Conservation (phyloP, 2,888 invertebrate genomes). For the Agrotis clavis region DNA sequence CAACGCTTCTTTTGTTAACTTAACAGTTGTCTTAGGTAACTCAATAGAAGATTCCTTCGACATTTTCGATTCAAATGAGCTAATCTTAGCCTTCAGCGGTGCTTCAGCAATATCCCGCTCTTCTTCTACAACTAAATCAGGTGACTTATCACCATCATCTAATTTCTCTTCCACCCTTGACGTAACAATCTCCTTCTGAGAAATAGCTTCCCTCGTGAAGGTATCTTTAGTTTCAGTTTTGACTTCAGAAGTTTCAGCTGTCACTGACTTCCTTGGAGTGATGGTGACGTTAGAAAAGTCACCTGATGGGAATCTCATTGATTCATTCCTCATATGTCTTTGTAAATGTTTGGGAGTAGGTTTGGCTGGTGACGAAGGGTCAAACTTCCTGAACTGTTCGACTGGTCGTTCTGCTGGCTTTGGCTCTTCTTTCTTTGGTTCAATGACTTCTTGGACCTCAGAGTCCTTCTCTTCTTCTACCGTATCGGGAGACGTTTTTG, state of each 20-base stretch:
- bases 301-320: constrained; percentile 90
- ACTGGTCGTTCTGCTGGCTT: constrained; percentile 80
- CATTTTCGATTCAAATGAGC: constrained; percentile 88
- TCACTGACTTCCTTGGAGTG: constrained; percentile 84
- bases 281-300: constrained; percentile 90
- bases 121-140: constrained; percentile 84
- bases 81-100: constrained; percentile 85
- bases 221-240: constrained; percentile 81
- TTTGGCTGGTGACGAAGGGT: constrained; percentile 87
- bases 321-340: constrained; percentile 90
- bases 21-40: constrained; percentile 83
- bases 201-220: constrained; percentile 82
- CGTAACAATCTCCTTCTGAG: constrained; percentile 86
- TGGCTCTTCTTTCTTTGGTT: constrained; percentile 78
- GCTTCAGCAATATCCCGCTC: constrained; percentile 89
- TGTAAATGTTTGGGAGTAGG: constrained; percentile 90
- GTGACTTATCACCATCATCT: constrained; percentile 86
- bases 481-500: constrained; percentile 84
- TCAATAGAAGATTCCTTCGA: constrained; percentile 84
- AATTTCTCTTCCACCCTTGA: constrained; percentile 91
- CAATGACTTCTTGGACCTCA: constrained; percentile 70
- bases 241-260: constrained; percentile 86
- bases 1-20: constrained; percentile 89
- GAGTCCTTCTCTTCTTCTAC: constrained; percentile 79
- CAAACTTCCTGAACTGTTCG: constrained; percentile 87